A percentile compares a stretch with the other conserved stretches of the same genome.
Conservation (phyloP, 1,140 invertebrate species). For the Drosophila asahinai region DNA sequence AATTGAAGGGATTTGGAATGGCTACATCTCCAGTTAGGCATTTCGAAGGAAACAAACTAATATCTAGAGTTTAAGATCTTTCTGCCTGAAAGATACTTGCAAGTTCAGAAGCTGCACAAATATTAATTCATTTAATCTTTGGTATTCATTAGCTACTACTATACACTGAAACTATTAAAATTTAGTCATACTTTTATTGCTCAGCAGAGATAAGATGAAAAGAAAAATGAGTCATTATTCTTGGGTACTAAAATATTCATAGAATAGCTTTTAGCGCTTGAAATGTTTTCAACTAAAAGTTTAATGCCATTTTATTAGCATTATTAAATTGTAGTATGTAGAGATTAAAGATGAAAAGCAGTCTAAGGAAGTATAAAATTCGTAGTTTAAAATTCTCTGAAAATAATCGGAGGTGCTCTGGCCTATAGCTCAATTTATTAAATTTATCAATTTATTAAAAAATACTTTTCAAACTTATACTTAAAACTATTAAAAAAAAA, state of each 20-base stretch:
- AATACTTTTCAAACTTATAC: not conserved
- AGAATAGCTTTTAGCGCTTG: slow-evolving; percentile 5
- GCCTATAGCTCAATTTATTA: not conserved
- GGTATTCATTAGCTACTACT: not conserved
- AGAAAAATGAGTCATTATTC: not conserved
- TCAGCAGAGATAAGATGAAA: not conserved
- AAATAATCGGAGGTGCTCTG: no score
- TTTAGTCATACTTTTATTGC: not conserved
- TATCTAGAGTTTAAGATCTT: no score
- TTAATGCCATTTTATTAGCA: not conserved
- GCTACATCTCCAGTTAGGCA: no score
- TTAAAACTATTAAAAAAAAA: not conserved
- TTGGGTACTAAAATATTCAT: not conserved
- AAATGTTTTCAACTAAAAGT: not conserved
- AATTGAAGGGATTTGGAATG: slow-evolving; percentile 1
- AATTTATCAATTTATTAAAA: not conserved
- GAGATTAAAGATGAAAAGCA: not conserved
- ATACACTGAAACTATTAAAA: not conserved
- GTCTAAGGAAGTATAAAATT: not conserved
- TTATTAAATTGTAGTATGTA: not conserved
- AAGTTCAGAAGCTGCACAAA: not conserved
- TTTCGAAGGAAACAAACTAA: not conserved
- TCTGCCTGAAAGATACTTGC: not conserved
- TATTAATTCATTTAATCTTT: no score
- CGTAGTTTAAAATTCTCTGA: not conserved